Base-by-base conservation (phyloP, 2,113 vertebrate species). In the Xyrauchen texanus region DNA sequence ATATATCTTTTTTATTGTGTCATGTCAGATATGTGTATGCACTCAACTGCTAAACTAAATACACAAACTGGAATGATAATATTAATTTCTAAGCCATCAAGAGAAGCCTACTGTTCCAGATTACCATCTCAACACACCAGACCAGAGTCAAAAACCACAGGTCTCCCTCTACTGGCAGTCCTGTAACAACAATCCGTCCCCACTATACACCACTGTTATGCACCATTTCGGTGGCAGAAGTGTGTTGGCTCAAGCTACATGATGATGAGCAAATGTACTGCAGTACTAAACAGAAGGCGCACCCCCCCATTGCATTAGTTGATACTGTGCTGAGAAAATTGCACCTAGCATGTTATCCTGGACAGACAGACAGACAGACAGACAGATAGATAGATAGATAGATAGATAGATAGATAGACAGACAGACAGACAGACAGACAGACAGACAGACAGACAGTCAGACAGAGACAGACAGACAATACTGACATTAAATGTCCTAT, bases 81-180 rank as follows among this genome's bases (percentile, higher is more conserved):
- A 58, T 46, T 8, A 52, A 52, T 58, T 13, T 7, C 4, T 12
- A 49, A 2, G n/a, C 44, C 7, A n/a, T 49, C 52, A n/a, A 57
- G 55, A 58, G 21, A 6, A 60, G 47, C 60, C 60, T 73, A 61
- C n/a, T 47, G 45, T 51, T 63, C 15, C 58, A 63, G 72, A 74
- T 74, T 42, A 74, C 72, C 57, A 62, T 74, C 72, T 74, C 60
- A 63, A 63, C 72, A 74, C 72, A 63, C 45, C 72, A 74, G 46
- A 74, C 46, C 72, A 46, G 63, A 7, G 21, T 15, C 44, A 51
- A 67, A 64, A 73, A 16, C 34, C 53, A 49, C 61, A 49, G 49
- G 72, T 47, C 83, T 60, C 84, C 82, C 82, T 74, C 84, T 79
- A 69, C 82, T 86, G 84, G 84, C 6, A 42, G 11, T 46, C 13